Evolutionary conservation across 37 sponge, comb jelly and placozoan species (phyloP).

Genomic region (Amphimedon queenslandica): DNA sequence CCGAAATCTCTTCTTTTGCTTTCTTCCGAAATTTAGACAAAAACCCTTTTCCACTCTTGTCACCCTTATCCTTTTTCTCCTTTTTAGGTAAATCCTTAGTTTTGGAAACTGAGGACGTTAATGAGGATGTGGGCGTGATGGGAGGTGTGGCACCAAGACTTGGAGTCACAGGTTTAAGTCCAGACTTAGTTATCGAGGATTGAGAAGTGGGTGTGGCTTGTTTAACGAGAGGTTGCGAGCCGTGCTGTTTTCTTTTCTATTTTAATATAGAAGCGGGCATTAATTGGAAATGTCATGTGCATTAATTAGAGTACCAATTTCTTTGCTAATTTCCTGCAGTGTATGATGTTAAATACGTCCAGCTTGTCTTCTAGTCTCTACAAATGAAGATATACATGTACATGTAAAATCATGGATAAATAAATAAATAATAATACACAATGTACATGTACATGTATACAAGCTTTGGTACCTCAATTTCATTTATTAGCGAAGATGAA

Average conservation of each 20-base stretch:
- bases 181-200: not conserved
- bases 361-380: slow-evolving; percentile 53
- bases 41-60: too few species aligned
- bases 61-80: too few species aligned
- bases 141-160: not conserved
- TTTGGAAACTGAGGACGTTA: too few species aligned
- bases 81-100: too few species aligned
- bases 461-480: slow-evolving; percentile 59
- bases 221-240: not conserved
- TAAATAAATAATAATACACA: not conserved
- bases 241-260: not conserved
- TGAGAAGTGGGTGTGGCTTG: not conserved
- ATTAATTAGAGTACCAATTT: not conserved
- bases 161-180: not conserved
- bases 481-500: slow-evolving; percentile 42
- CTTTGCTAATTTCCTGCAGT: slow-evolving; percentile 46
- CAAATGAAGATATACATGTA: not conserved
- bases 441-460: too few species aligned
- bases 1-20: too few species aligned
- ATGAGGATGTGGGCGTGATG: too few species aligned
- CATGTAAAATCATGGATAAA: not conserved
- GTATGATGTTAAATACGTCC: slow-evolving; percentile 76
- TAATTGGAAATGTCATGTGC: not conserved
- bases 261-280: not conserved
- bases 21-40: too few species aligned